phyloP scores from a whole-genome alignment of 2,888 invertebrate species.

The Abscondita cerata region DNA sequence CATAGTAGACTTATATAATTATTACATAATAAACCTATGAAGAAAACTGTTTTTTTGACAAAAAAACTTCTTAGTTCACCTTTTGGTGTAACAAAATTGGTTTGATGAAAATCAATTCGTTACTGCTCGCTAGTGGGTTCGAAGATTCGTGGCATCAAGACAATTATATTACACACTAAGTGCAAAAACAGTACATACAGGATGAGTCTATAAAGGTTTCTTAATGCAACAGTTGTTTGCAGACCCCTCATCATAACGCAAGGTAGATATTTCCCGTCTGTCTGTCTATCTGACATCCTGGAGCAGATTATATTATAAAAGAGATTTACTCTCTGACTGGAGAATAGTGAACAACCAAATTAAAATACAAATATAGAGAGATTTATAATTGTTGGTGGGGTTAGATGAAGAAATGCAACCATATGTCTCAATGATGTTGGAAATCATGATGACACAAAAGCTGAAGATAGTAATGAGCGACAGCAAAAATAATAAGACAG shows the following conservation, averaged over 20 bases:
- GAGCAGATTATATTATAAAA: too few relatives aligned
- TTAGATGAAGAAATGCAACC: conserved; percentile 3
- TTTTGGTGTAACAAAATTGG: conserved; percentile 2
- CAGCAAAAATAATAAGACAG: too few relatives aligned
- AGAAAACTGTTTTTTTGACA: background rate
- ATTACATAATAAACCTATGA: too few relatives aligned
- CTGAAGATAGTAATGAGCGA: too few relatives aligned
- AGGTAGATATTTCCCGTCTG: background rate
- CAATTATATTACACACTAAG: conserved; percentile 8
- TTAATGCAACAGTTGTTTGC: background rate
- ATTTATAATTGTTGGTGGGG: conserved; percentile 4
- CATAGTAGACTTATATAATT: too few relatives aligned
- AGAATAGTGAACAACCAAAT: background rate
- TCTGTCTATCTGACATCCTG: too few relatives aligned
- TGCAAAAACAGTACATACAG: too few relatives aligned
- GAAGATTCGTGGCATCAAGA: background rate
- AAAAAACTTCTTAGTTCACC: conserved; percentile 1
- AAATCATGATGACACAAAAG: too few relatives aligned
- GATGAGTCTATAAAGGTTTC: too few relatives aligned
- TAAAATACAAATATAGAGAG: background rate
- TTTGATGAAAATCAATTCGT: background rate
- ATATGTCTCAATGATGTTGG: conserved; percentile 10
- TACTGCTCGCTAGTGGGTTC: background rate
- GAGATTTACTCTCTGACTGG: too few relatives aligned
- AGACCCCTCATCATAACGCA: background rate